Evolutionary conservation across 2,888 invertebrate species (phyloP), one percentile per base, ranked within the genome.

Genomic region (Meiosimyza platycephala): DNA sequence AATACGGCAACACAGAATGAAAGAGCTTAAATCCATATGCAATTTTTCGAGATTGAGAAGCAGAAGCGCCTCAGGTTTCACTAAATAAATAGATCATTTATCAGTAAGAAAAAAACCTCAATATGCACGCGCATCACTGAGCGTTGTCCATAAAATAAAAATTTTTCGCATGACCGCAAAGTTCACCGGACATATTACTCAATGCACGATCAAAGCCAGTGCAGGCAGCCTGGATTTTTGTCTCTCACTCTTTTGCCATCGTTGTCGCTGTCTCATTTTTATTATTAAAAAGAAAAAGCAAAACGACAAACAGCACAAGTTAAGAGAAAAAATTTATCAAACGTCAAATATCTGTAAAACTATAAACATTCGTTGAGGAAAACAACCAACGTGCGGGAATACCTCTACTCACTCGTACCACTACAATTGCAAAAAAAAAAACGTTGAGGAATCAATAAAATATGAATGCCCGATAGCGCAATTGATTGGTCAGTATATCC

Each of bases 401-500:
- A 28, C n/a, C n/a, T n/a, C n/a, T n/a, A n/a, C 28, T 28, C 28
- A 28, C 28, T 28, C 28, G 28, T 28, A 28, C 28, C 74, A 72
- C 50, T 18, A 59, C 16, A 11, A 40, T 62, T 51, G 40, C 54
- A 51, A n/a, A 60, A 72, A 70, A 51, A n/a, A 60, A 72, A 70
- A 71, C 62, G 73, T 73, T 76, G 74, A 77, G 78, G 78, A 79
- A 79, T 79, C 80, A 79, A 82, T 80, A 81, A 81, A 80, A 81
- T 82, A 81, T 80, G 77, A 81, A 80, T 80, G 82, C 80, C 82
- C 82, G 80, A 80, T 80, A 80, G 82, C 82, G 78, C 79, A 80
- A 81, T 79, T 80, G 82, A 82, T 82, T 82, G 82, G 82, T 81
- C 80, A 79, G 79, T 77, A 78, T 65, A 22, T 71, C 52, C 16